phyloP scores from a whole-genome alignment of 2,113 vertebrate genomes.

The Triplophysa dalaica region DNA sequence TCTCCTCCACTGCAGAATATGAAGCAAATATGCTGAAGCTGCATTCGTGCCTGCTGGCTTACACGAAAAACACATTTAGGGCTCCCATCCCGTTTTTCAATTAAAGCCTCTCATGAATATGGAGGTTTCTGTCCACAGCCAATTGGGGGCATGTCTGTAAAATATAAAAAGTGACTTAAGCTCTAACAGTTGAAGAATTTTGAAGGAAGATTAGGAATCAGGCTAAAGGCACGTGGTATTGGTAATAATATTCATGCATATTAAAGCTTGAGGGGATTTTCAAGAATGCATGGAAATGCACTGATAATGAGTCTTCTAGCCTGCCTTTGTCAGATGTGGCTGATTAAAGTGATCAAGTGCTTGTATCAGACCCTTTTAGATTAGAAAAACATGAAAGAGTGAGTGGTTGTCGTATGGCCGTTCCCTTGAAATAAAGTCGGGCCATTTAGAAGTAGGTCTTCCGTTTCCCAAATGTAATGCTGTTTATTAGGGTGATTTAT shows the following conservation, averaged over 20 bases:
- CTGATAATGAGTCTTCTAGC: constrained; percentile 31
- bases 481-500: not conserved
- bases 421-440: not conserved
- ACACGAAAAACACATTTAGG: constrained; percentile 69
- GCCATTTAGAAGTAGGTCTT: not conserved
- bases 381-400: not conserved
- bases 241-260: constrained; percentile 42
- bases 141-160: constrained; percentile 3
- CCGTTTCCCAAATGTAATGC: not conserved
- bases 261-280: constrained; percentile 33
- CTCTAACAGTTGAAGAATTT: constrained; percentile 17
- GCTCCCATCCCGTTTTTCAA: constrained; percentile 53
- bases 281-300: constrained; percentile 32
- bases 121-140: constrained; percentile 4
- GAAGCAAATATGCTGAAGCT: constrained; percentile 72
- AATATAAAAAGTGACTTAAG: constrained; percentile 34
- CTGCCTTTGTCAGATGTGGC: constrained; percentile 26
- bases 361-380: constrained; percentile 5
- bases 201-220: constrained; percentile 28
- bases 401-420: not conserved
- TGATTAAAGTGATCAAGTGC: constrained; percentile 25
- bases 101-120: constrained; percentile 45
- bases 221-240: constrained; percentile 26
- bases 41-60: constrained; percentile 71
- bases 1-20: constrained; percentile 66